Percentiles rank a stretch among this genome's conserved stretches.
Conservation (phyloP, 2,888 invertebrate species). For the Stictocephala bisonia region DNA sequence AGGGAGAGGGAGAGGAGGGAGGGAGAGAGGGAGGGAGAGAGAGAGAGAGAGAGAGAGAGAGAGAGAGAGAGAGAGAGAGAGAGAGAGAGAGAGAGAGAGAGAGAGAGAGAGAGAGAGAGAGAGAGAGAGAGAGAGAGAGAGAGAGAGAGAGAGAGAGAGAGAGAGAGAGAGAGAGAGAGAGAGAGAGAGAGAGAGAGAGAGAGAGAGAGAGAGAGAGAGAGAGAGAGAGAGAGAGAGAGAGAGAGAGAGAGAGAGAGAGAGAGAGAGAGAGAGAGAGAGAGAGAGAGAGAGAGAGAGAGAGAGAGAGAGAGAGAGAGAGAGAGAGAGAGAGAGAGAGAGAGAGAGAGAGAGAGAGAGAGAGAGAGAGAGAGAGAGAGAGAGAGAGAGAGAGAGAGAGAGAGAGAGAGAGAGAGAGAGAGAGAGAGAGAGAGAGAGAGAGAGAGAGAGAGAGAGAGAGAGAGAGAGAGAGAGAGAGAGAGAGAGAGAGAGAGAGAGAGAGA, state of each 20-base stretch:
- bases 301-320: constrained; percentile 22
- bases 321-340: constrained; percentile 52
- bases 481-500: not conserved
- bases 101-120: constrained; percentile 55
- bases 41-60: constrained; percentile 42
- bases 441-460: constrained; percentile 41
- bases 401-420: constrained; percentile 43
- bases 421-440: constrained; percentile 47
- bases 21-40: not conserved
- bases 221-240: constrained; percentile 18
- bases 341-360: constrained; percentile 58
- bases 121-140: constrained; percentile 48
- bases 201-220: constrained; percentile 4
- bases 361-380: constrained; percentile 63
- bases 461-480: constrained; percentile 14
- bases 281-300: not conserved
- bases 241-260: too few relatives aligned
- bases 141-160: constrained; percentile 22
- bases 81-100: constrained; percentile 33
- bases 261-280: too few relatives aligned
- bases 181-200: not conserved
- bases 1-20: not conserved
- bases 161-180: not conserved
- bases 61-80: constrained; percentile 49
- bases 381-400: constrained; percentile 59